Base-by-base conservation (phyloP, 2,113 vertebrate genomes). In the Thamnophis sirtalis region DNA sequence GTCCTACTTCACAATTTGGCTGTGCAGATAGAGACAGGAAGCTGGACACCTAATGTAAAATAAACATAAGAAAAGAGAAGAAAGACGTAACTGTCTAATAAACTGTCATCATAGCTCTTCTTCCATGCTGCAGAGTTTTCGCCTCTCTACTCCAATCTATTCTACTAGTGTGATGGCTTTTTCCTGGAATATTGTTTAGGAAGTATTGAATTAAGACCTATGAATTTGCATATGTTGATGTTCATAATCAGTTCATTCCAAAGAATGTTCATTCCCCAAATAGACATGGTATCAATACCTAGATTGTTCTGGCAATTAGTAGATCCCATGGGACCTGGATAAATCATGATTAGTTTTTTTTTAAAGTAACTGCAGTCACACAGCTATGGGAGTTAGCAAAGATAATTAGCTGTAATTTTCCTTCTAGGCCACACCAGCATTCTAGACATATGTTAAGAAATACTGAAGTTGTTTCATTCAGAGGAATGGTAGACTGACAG, bases 1-100 rank as follows among this genome's bases (percentile, higher is more conserved):
- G 63, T 73, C 3, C 88, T 89, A 48, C 3, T 94, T 91, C 87
- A 94, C 43, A 63, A 43, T n/a, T 90, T 68, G 73, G 51, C 93
- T 89, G 10, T 54, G 86, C 90, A 94, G 92, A 88, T 89, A 80
- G 68, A 93, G 91, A 92, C 0, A 0, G 87, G 91, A 48, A 24
- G 49, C 86, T 90, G 90, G 92, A 94, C 0, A 17, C 21, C 63
- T 91, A 13, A 56, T 63, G 87, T 91, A 90, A 89, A 92, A 93
- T 93, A 60, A 92, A 85, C 13, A 60, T 24, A 80, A 15, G 22
- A 9, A 87, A 15, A 22, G 21, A 22, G 22, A 63, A 15, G 43
- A 48, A 53, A 90, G 26, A 68, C 91, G 88, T 89, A 33, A 53
- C 49, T 56, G 49, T 53, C n/a, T 38, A 86, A 87, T 58, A 58